Evolutionary conservation across 2,113 vertebrate species (phyloP), one percentile per base, ranked within the genome.

Genomic region (Menura novaehollandiae): DNA sequence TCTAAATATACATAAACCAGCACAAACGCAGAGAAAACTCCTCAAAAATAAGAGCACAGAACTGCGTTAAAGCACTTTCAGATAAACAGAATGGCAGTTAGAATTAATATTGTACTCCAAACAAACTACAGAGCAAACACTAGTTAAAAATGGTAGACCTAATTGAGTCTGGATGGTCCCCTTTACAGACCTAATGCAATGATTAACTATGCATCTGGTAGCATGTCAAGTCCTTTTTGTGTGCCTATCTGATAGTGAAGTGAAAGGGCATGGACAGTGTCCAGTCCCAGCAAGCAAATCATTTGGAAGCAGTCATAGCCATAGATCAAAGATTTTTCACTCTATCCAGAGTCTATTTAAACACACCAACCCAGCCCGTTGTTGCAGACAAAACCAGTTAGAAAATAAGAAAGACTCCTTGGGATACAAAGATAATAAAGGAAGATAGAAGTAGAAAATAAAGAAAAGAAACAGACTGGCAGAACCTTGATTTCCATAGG

Each of bases 281-380:
- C 98, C 98, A 98, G 98, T 97, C 96, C 98, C 98, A 97, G 97
- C 96, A 98, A 99, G 98, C 98, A 99, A 99, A 99, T 99, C 98
- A 98, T 97, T 97, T 98, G 97, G 97, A 98, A 99, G 98, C 98
- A 98, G 98, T 98, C 98, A 97, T 91, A 98, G 98, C 69, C 97
- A 96, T 97, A 99, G 98, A 99, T 99, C 99, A 99, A 99, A 98
- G 98, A 98, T 98, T 97, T 98, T 98, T 97, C 94, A 97, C 98
- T 98, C 97, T 97, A 97, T 89, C 97, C 95, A 88, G 93, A 97
- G 96, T 86, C 96, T 97, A 97, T 97, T 98, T 98, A 98, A 98
- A 97, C 93, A 92, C 94, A 97, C 95, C 95, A 98, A 94, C 94
- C 91, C 96, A 97, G 96, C 86, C 96, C 96, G 96, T 95, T 73